Base-by-base conservation (phyloP, 2,888 invertebrate genomes). In the Lymantria dispar region DNA sequence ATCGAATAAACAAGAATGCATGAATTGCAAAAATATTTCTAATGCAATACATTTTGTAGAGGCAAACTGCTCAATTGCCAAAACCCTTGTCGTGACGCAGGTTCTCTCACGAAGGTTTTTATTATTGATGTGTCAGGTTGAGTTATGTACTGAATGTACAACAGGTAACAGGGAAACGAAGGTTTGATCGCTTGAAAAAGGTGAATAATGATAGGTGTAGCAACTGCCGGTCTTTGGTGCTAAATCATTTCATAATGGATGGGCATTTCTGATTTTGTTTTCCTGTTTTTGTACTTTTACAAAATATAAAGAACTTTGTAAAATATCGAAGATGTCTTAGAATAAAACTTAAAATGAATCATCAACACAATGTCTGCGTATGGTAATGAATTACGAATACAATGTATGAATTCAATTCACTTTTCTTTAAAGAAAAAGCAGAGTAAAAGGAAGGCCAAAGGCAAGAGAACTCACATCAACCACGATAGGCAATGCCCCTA, bases 111-210 rank as follows among this genome's bases (percentile, higher is more conserved):
- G 62, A 52, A 58, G 57, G 43, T 62, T 63, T 38, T 40, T 40
- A 40, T 40, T 40, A 68, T 70, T 56, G 62, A 68, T 59, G 65
- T 62, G 70, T 68, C 68, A 70, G 58, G 50, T 57, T 68, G 68
- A 68, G 65, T 68, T 68, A 70, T 68, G 54, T 56, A 45, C 50
- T 38, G 47, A 50, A 51, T 49, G 44, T 54, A 49, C 57, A 57
- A 46, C 56, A 65, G 56, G 68, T 66, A 65, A 65, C 58, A 56
- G 10, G 40, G 14, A 40, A 40, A 40, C 14, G 40, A 58, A 58
- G 53, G 62, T 68, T 54, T 56, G 62, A 68, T 58, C 47, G 52
- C 40, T 41, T 14, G 45, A 51, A 45, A 40, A 47, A 43, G 52
- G 45, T 54, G 52, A 56, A 56, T 53, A 46, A 49, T 42, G 39